Base-by-base conservation (phyloP, 2,888 invertebrate species). In the Caradrina kadenii region DNA sequence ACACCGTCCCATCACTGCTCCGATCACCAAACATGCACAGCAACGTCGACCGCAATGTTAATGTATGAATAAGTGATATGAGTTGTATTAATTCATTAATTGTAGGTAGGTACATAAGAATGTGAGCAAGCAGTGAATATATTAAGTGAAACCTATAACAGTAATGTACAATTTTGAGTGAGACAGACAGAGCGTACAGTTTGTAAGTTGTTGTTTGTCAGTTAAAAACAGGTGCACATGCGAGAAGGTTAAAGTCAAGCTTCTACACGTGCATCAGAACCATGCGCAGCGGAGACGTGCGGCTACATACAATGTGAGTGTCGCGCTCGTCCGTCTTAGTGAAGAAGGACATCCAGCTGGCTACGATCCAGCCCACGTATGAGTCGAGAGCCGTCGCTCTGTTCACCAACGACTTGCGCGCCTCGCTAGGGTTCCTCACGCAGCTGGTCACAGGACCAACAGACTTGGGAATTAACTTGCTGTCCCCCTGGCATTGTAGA, bases 321-420 rank as follows among this genome's bases (percentile, higher is more conserved):
- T 94, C 93, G 59, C 90, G 91, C 78, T 93, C 93, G 85, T 92
- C 89, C 82, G 83, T 88, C 69, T 90, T 90, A 67, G 90, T 93
- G 89, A 96, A 96, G 90, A 89, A 93, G 31, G 92, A 90, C 86
- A 94, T 93, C 92, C 93, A 94, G 85, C 94, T 94, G 73, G 95
- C 95, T 21, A 91, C 92, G 73, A 95, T 92, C 92, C 93, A 93
- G 78, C 96, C 96, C 79, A 96, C 90, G 86, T 95, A 96, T 5
- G 94, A 91, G 87, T 96, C 95, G 72, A 96, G 90, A 35, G 91
- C 94, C 11, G 95, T 95, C 31, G 94, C 94, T 55, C 93, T 88
- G 85, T 90, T 92, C 79, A 92, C 82, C 81, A 96, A 85, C 49
- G 93, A 90, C 80, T 88, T 86, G 83, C 92, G 94, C n/a, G 90